Evolutionary conservation across 2,888 invertebrate genomes (phyloP).

Genomic region (Perizoma flavofasciatum): DNA sequence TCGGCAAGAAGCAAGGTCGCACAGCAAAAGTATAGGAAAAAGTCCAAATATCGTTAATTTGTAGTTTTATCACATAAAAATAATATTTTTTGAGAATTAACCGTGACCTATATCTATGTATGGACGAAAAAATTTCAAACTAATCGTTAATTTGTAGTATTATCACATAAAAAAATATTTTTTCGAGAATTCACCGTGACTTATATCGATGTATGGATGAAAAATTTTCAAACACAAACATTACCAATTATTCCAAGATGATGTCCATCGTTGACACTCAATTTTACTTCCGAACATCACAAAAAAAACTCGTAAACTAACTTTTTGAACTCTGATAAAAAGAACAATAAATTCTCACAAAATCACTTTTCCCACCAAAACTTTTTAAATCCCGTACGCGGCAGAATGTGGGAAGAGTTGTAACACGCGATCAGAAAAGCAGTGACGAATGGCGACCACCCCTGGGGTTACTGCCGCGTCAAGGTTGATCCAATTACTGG

Average conservation of each 20-base stretch:
- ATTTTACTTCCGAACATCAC: slow-evolving; percentile 85
- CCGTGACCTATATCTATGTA: too few species aligned
- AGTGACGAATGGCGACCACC: slow-evolving; percentile 56
- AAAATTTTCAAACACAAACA: not conserved
- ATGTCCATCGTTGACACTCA: slow-evolving; percentile 84
- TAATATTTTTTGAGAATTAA: too few species aligned
- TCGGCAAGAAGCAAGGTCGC: too few species aligned
- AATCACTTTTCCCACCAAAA: slow-evolving; percentile 26
- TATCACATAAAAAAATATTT: too few species aligned
- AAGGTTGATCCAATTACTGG: slow-evolving; percentile 81
- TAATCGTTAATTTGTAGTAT: too few species aligned
- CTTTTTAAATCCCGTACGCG: slow-evolving; percentile 3
- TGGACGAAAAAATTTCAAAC: too few species aligned
- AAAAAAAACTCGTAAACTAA: not conserved
- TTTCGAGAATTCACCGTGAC: too few species aligned
- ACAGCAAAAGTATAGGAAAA: too few species aligned
- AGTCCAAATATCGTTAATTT: too few species aligned
- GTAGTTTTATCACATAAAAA: too few species aligned
- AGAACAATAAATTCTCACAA: not conserved
- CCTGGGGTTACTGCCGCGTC: slow-evolving; percentile 72
- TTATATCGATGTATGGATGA: too few species aligned
- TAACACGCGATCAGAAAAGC: slow-evolving; percentile 60
- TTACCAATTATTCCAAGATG: slow-evolving; percentile 56
- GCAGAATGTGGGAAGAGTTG: not conserved
- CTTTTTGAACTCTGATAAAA: slow-evolving; percentile 1